Evolutionary conservation across 2,888 invertebrate species (phyloP), one percentile per base, ranked within the genome.

Genomic region (Hymenopus coronatus): DNA sequence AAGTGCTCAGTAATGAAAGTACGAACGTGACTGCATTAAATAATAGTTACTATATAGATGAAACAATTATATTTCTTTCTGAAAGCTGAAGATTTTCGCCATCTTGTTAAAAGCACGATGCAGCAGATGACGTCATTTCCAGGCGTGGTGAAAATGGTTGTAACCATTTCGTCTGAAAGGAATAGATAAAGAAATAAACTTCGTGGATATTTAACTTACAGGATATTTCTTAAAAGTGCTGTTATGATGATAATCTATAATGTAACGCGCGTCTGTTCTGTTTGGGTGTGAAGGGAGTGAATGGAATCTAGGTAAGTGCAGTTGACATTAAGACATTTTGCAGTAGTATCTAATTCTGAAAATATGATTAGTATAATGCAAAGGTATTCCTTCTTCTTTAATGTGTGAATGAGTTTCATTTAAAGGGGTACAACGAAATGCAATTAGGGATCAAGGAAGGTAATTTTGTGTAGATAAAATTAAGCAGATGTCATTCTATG

Each of bases 51-150:
- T 70, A 25, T 70, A 20, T 70, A 4, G 20, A 8, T 70, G 54
- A 70, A 70, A 70, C 54, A 70, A 40, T 25, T 70, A 70, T 70
- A 20, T 70, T 20, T 25, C 15, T 70, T 70, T 20, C 15, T 25
- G 20, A 20, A 20, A 20, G 25, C 20, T 70, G 15, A 70, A 70
- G 3, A 70, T 70, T 70, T 20, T 70, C 54, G 54, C 54, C 54
- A 70, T 70, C 54, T 70, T 70, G 54, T 70, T 70, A 70, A 70
- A 70, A 70, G 54, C 54, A 70, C 54, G 54, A 70, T 70, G 54
- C 54, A 70, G 54, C 54, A 84, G 46, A 54, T 93, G 93, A 93
- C 93, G 93, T 93, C 93, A 93, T 92, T 92, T 93, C 93, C 93
- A 93, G 93, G 93, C 93, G 93, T 93, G 93, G 93, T 92, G 92